Conservation (phyloP, 2,113 vertebrate genomes). For the Sinocyclocheilus rhinocerous region DNA sequence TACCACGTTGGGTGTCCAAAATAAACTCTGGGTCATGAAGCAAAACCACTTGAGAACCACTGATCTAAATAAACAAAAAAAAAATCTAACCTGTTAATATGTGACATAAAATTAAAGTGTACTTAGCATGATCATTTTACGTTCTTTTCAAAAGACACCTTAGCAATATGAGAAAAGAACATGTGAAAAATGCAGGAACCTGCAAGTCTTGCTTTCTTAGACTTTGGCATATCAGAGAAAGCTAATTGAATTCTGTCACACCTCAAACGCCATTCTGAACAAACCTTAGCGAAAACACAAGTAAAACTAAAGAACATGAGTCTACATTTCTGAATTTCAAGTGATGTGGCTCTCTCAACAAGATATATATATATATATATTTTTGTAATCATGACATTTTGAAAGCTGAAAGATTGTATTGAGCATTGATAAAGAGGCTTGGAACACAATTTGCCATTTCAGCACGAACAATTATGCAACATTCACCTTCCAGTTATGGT, state of each 20-base stretch:
- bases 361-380: neutral
- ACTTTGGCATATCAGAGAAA: neutral
- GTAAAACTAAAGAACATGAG: neutral
- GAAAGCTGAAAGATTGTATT: constrained; percentile 20
- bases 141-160: neutral
- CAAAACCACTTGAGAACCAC: constrained; percentile 10
- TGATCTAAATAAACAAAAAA: neutral
- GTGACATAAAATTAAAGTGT: neutral
- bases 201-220: neutral
- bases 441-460: neutral
- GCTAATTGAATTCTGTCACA: neutral
- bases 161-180: neutral
- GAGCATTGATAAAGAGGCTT: constrained; percentile 7
- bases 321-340: constrained; percentile 5
- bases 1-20: neutral
- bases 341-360: neutral
- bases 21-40: neutral
- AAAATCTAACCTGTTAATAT: neutral
- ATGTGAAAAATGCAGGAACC: neutral
- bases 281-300: neutral
- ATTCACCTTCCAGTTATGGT: neutral
- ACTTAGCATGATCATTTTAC: neutral
- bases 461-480: constrained; percentile 30
- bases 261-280: neutral
- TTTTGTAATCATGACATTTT: neutral